Percentiles rank a stretch among this genome's conserved stretches.
Conservation (phyloP, 2,888 invertebrate genomes). For the Nymphalis urticae region DNA sequence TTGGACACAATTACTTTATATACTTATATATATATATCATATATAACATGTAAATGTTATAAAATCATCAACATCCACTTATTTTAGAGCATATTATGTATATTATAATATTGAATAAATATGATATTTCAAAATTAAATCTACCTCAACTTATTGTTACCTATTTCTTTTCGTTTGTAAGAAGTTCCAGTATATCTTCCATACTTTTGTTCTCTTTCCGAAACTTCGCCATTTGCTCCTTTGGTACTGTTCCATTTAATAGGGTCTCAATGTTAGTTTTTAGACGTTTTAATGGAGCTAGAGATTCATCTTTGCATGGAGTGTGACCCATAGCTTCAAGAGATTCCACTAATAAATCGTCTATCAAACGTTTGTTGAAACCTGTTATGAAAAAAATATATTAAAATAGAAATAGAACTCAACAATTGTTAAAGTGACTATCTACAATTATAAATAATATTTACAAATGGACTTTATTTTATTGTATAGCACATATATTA, state of each 20-base stretch:
- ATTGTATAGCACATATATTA: no score
- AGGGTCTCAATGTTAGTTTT: conserved; percentile 89
- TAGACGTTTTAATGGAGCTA: conserved; percentile 84
- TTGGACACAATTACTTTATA: neutral
- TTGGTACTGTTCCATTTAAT: conserved; percentile 90
- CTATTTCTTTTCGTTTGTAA: conserved; percentile 78
- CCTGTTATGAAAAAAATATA: conserved; percentile 56
- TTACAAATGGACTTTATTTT: neutral
- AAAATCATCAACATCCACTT: neutral
- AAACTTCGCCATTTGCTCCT: conserved; percentile 88
- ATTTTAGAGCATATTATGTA: neutral
- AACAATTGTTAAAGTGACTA: conserved; percentile 18
- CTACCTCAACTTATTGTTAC: conserved; percentile 15
- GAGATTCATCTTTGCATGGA: conserved; percentile 81
- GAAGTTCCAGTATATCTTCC: conserved; percentile 89
- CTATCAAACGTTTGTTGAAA: conserved; percentile 87
- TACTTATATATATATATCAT: neutral
- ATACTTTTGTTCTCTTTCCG: conserved; percentile 87
- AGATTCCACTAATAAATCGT: conserved; percentile 90
- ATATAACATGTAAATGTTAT: conserved; percentile 1
- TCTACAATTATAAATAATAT: conserved; percentile 17
- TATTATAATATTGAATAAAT: neutral
- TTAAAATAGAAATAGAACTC: conserved; percentile 40
- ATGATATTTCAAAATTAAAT: neutral
- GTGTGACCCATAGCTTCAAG: conserved; percentile 87